These are phyloP conservation scores for Holacanthella duospinosa DNA, from an alignment of 2,888 invertebrate species.

Conservation along the genomic window DNA sequence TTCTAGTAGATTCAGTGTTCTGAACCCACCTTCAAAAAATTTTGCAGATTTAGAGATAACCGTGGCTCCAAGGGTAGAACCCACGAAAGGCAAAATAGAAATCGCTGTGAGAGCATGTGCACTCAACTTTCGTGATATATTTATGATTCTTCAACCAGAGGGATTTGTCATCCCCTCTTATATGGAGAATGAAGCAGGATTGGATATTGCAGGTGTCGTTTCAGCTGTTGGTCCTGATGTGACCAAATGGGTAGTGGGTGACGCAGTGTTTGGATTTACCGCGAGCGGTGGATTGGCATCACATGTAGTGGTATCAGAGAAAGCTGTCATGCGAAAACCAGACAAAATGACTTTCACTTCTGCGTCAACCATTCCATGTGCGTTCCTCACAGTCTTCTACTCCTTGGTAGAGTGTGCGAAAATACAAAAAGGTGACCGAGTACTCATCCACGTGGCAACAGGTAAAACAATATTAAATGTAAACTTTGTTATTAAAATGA, in stretches of 20 bases:
- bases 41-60: neutral
- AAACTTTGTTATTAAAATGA: no score
- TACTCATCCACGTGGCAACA: constrained; percentile 20
- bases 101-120: neutral
- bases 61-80: no score
- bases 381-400: constrained; percentile 13
- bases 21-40: neutral
- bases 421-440: constrained; percentile 6
- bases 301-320: constrained; percentile 6
- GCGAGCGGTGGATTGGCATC: constrained; percentile 7
- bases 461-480: no score
- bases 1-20: neutral
- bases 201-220: constrained; percentile 14
- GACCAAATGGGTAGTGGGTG: constrained; percentile 5
- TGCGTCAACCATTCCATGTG: constrained; percentile 16
- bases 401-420: constrained; percentile 15
- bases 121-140: no score
- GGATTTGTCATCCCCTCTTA: constrained; percentile 1
- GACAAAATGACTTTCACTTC: constrained; percentile 10
- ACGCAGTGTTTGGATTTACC: constrained; percentile 14
- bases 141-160: constrained; percentile 3
- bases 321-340: constrained; percentile 9
- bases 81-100: no score
- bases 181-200: constrained; percentile 8
- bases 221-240: constrained; percentile 2